Evolutionary conservation across 2,888 invertebrate genomes (phyloP), one percentile per base, ranked within the genome.

Genomic region (Microchrysa polita): DNA sequence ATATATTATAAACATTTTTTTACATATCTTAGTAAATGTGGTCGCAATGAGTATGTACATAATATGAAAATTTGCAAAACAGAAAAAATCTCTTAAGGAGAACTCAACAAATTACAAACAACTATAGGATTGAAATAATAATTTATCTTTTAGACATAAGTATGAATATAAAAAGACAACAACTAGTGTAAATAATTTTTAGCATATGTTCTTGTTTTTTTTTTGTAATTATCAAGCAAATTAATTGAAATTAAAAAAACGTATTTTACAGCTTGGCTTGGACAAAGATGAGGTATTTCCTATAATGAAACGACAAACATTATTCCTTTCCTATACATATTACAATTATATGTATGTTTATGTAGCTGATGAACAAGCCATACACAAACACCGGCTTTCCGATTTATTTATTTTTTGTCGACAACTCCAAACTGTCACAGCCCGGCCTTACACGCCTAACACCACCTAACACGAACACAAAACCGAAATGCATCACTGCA

Each of bases 271-370:
- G 93, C 92, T 93, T 92, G 93, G 92, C 92, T 92, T 93, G 93
- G 93, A 93, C 91, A 92, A 92, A 90, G 93, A 93, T 89, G 93
- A 93, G 93, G 93, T 93, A 91, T 88, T 88, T 77, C 79, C 79
- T 79, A 80, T n/a, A n/a, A 81, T 79, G 74, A 48, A 73, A 34
- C 52, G 52, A 67, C 27, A 52, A 67, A 67, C 57, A 59, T 55
- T 59, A 67, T 2, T 34, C 27, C n/a, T 34, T 34, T 34, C 27
- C 27, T 34, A 34, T 34, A 34, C 27, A 34, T 34, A 34, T 74
- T 69, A 59, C 53, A 67, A 60, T 48, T 63, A 48, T 61, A 55
- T 59, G 67, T 40, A 23, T 27, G 23, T 61, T 14, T 61, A 7
- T 34, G 61, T 61, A 61, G 61, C n/a, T 61, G 61, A 18, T 20